A percentile compares a stretch with the other conserved stretches of the same genome.
These are phyloP conservation scores for Athalia rosae DNA, from an alignment of 2,888 invertebrate genomes.

Conservation along the genomic window DNA sequence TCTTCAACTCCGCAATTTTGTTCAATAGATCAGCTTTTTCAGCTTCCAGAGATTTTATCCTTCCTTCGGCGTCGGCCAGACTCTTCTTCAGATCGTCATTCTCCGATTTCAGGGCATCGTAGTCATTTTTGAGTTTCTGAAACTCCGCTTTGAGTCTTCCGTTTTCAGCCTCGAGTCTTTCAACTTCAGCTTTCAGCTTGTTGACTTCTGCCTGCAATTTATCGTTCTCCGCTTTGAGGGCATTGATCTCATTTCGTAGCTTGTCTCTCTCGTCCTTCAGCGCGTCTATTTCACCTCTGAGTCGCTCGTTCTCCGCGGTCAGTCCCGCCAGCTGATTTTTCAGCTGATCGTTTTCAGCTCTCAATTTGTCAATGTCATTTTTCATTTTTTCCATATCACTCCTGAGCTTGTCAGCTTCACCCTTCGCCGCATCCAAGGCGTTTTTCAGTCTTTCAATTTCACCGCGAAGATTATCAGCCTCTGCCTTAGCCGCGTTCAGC, in stretches of 20 bases:
- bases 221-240: conserved; percentile 17
- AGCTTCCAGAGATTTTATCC: conserved; percentile 45
- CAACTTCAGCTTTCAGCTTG: conserved; percentile 43
- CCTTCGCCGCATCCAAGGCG: conserved; percentile 44
- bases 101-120: conserved; percentile 46
- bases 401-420: conserved; percentile 45
- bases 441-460: conserved; percentile 52
- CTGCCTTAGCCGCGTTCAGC: conserved; percentile 43
- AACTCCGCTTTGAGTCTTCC: conserved; percentile 46
- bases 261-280: conserved; percentile 50
- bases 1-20: conserved; percentile 49
- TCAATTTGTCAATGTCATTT: conserved; percentile 44
- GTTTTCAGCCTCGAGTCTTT: conserved; percentile 22
- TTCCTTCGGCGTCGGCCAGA: conserved; percentile 48
- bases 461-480: conserved; percentile 51
- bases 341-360: conserved; percentile 47
- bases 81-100: conserved; percentile 50
- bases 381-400: conserved; percentile 46
- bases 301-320: conserved; percentile 43
- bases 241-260: conserved; percentile 49
- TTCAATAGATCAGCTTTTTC: conserved; percentile 48
- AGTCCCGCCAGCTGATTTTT: conserved; percentile 31
- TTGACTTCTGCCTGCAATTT: conserved; percentile 46
- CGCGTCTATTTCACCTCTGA: conserved; percentile 48
- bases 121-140: conserved; percentile 43